phyloP scores from a whole-genome alignment of 2,113 vertebrate genomes.

The Tauraco erythrolophus region DNA sequence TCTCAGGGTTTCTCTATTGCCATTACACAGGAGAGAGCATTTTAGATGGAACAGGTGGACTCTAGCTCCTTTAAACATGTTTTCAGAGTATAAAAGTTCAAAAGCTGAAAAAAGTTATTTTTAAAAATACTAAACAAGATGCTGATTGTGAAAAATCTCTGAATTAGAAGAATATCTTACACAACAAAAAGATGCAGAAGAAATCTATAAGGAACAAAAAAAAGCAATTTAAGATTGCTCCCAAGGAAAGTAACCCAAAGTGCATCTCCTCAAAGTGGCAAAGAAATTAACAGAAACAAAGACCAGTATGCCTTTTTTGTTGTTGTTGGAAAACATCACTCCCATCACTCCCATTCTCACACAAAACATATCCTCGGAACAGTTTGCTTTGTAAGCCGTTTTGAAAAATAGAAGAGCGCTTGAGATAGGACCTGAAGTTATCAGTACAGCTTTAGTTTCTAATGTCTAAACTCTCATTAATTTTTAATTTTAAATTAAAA shows the following conservation, averaged over 20 bases:
- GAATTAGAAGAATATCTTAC: neutral
- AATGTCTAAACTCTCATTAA: neutral
- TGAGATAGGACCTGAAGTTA: neutral
- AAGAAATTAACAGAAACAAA: neutral
- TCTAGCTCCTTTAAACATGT: neutral
- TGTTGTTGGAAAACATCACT: neutral
- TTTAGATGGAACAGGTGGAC: neutral
- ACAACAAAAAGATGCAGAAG: neutral
- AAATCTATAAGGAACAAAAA: constrained; percentile 25
- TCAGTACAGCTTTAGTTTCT: neutral
- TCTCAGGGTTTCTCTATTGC: neutral
- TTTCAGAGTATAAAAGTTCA: neutral
- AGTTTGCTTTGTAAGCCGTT: neutral
- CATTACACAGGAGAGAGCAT: neutral
- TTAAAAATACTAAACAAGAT: neutral
- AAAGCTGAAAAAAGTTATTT: neutral
- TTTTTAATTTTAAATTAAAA: neutral
- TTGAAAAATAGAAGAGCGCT: neutral
- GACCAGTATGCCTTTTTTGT: neutral
- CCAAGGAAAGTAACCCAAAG: neutral
- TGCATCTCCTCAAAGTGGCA: neutral
- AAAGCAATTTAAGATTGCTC: constrained; percentile 7
- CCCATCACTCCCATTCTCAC: too few species aligned
- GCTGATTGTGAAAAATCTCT: constrained; percentile 2
- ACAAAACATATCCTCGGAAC: neutral